Base-by-base conservation (phyloP, 2,113 vertebrate genomes). In the Percina caprodes region DNA sequence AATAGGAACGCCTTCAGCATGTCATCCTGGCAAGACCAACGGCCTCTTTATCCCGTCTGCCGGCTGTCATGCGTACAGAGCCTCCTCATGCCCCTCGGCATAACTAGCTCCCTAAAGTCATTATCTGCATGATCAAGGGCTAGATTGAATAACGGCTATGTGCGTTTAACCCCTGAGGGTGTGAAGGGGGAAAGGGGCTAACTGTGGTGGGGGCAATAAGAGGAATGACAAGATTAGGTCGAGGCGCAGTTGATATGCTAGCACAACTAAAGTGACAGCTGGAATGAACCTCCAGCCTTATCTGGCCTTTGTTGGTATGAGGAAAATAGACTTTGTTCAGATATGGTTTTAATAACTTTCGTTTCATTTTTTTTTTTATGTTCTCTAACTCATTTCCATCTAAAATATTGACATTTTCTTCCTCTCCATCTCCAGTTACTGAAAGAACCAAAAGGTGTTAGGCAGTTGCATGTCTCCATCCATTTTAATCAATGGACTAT, bases 71-170 rank as follows among this genome's bases (percentile, higher is more conserved):
- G 81, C 49, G 23, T 15, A 48, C 80, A 49, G 69, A 67, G 69
- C 74, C 77, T 51, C 82, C 65, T 16, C 74, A 0, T 24, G 71
- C 86, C 88, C 83, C 86, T 74, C 54, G 33, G 63, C 79, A 72
- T 80, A 74, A 87, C 79, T 39, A 73, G 74, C 81, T 91, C 90
- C 89, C 88, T 85, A 74, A 88, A 86, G 91, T 91, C 84, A 92
- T 93, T 94, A 93, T 92, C 79, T 93, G 90, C 74, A 84, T 90
- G 88, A 92, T 93, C 80, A 80, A 82, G 83, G 74, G 65, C 83
- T 67, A 77, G 89, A 90, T 84, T 69, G 83, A 90, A 92, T 89
- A 89, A 92, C 86, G 83, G 83, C 73, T 86, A 87, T 63, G 61
- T 86, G 85, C 18, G n/a, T 89, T 91, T 92, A 89, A 90, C 88